Percentiles rank a stretch among this genome's conserved stretches.
Evolutionary conservation across 2,888 invertebrate genomes (phyloP).

Genomic region (Metalampra italica): DNA sequence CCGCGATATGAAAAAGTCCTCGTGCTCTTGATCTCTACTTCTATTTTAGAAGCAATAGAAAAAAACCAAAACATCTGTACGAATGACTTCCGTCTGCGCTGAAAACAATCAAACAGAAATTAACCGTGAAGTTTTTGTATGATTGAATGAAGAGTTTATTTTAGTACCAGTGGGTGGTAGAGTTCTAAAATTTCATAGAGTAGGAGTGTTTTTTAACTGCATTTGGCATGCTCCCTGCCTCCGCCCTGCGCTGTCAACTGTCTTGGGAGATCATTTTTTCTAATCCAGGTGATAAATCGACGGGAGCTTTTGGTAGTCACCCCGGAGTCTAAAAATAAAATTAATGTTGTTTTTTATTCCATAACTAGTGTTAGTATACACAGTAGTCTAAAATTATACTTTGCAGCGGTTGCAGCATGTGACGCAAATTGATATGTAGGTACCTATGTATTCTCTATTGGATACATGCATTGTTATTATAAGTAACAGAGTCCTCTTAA

Average conservation of each 20-base stretch:
- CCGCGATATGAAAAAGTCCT: conserved; percentile 29
- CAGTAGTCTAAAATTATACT: conserved; percentile 11
- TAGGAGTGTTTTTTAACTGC: conserved; percentile 9
- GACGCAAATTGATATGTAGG: conserved; percentile 12
- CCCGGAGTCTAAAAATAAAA: conserved; percentile 50
- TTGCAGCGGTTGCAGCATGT: conserved; percentile 13
- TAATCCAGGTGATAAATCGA: conserved; percentile 62
- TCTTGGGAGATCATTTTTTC: conserved; percentile 45
- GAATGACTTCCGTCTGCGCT: conserved; percentile 41
- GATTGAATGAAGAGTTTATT: conserved; percentile 16
- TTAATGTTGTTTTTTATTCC: conserved; percentile 38
- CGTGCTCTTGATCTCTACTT: conserved; percentile 24
- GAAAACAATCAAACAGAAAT: conserved; percentile 41
- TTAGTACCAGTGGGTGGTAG: conserved; percentile 11
- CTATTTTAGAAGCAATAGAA: conserved; percentile 38
- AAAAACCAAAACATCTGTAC: conserved; percentile 39
- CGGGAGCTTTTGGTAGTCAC: conserved; percentile 38
- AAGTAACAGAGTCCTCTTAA: too few species aligned
- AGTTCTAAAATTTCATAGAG: conserved; percentile 14
- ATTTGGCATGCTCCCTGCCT: conserved; percentile 19
- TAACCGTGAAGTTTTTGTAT: conserved; percentile 33
- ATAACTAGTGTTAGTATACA: conserved; percentile 24
- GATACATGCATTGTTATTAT: too few species aligned
- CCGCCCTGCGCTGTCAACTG: conserved; percentile 21
- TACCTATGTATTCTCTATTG: not conserved